These are phyloP conservation scores for Smittia aterrima DNA, from an alignment of 2,888 invertebrate species.

Conservation along the genomic window DNA sequence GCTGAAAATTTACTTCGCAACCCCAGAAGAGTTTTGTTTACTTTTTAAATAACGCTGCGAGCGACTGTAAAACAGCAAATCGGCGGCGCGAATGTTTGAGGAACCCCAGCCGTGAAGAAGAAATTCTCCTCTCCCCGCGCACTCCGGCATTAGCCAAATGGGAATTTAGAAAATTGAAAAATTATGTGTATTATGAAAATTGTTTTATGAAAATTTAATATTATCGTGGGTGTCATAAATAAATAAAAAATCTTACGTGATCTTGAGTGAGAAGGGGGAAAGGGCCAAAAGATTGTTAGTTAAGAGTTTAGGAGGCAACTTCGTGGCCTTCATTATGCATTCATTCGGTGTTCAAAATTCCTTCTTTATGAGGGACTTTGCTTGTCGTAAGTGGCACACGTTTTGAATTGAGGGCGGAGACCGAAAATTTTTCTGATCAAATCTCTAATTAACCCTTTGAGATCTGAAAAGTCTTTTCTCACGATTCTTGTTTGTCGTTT, in stretches of 20 bases:
- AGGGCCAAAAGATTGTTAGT: neutral
- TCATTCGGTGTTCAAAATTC: neutral
- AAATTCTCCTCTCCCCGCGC: constrained; percentile 2
- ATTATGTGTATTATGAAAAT: constrained; percentile 42
- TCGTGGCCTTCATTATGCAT: neutral
- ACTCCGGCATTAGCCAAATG: constrained; percentile 22
- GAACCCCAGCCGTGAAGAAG: constrained; percentile 19
- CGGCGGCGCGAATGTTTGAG: neutral
- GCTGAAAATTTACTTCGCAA: neutral
- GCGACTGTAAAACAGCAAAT: neutral
- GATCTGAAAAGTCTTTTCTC: too few relatives aligned
- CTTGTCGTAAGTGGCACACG: neutral
- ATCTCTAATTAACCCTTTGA: neutral
- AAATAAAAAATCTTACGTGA: constrained; percentile 41
- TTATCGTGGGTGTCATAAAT: constrained; percentile 42
- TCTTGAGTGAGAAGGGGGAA: neutral
- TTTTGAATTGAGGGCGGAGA: neutral
- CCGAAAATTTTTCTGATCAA: too few relatives aligned
- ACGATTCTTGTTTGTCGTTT: too few relatives aligned
- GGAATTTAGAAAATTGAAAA: constrained; percentile 42
- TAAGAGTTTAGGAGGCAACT: neutral
- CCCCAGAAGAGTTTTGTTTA: constrained; percentile 21
- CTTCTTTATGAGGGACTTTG: neutral
- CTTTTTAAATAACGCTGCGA: constrained; percentile 1
- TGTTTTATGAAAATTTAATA: constrained; percentile 42